A percentile compares a stretch with the other conserved stretches of the same genome.
phyloP scores from a whole-genome alignment of 64 coral and sea anemone species.

The Montipora cactus region DNA sequence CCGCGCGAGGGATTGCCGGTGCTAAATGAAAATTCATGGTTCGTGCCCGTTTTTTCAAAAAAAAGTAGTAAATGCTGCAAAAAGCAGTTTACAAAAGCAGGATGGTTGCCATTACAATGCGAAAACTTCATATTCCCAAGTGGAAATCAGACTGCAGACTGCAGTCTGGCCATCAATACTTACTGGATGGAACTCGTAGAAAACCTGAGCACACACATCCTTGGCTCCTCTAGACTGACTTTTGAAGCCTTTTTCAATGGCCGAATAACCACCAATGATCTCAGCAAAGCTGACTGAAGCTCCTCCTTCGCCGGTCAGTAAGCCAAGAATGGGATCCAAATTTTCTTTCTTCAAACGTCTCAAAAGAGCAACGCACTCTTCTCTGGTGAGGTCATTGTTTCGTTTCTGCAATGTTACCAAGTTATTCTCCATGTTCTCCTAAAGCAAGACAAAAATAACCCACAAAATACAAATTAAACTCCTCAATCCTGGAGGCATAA shows the following conservation, averaged over 20 bases:
- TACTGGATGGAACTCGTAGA: slow-evolving; percentile 76
- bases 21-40: too few relatives aligned
- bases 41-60: too few relatives aligned
- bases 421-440: slow-evolving; percentile 10
- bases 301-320: neutral
- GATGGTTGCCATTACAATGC: too few relatives aligned
- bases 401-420: neutral
- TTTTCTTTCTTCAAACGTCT: neutral
- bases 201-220: slow-evolving; percentile 68
- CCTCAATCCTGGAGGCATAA: too few relatives aligned
- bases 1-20: too few relatives aligned
- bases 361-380: neutral
- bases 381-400: slow-evolving; percentile 16
- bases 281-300: slow-evolving; percentile 51
- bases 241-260: slow-evolving; percentile 61
- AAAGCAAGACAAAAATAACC: neutral
- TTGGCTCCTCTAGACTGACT: slow-evolving; percentile 40
- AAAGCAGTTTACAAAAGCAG: too few relatives aligned
- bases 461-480: too few relatives aligned
- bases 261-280: slow-evolving; percentile 51
- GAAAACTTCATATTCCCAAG: too few relatives aligned
- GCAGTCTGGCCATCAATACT: neutral
- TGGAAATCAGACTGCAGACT: too few relatives aligned
- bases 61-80: too few relatives aligned
- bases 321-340: slow-evolving; percentile 19